phyloP scores from a whole-genome alignment of 2,797 vertebrate genomes.

The Esox lucius region DNA sequence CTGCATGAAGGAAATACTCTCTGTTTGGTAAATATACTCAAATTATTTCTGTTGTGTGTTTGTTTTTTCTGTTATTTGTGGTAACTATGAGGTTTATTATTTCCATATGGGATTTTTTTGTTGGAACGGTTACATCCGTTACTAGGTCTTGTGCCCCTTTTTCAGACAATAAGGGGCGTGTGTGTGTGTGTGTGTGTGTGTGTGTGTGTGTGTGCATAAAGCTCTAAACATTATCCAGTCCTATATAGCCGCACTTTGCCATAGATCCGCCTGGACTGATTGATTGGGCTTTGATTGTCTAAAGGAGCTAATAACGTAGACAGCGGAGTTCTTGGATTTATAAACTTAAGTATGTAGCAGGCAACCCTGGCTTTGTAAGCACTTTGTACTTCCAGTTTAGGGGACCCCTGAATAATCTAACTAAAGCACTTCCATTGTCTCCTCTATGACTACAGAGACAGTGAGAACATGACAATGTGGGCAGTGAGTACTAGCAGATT shows the following conservation, averaged over 20 bases:
- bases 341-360: no score
- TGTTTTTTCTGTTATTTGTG: background rate
- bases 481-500: background rate
- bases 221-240: background rate
- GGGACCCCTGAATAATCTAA: background rate
- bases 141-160: background rate
- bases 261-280: background rate
- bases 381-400: no score
- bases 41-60: background rate
- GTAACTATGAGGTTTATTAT: background rate
- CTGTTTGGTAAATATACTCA: background rate
- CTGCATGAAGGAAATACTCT: background rate
- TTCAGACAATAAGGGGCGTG: background rate
- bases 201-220: slow-evolving; percentile 10
- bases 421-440: background rate
- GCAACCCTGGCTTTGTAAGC: no score
- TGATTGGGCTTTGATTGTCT: background rate
- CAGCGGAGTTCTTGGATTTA: background rate
- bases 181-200: slow-evolving; percentile 8
- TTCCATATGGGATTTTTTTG: background rate
- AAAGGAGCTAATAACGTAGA: background rate
- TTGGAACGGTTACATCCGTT: background rate
- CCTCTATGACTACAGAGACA: background rate
- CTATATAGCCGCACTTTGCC: background rate
- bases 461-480: background rate